Base-by-base conservation (phyloP, 2,888 invertebrate genomes). In the Ochropacha duplaris region DNA sequence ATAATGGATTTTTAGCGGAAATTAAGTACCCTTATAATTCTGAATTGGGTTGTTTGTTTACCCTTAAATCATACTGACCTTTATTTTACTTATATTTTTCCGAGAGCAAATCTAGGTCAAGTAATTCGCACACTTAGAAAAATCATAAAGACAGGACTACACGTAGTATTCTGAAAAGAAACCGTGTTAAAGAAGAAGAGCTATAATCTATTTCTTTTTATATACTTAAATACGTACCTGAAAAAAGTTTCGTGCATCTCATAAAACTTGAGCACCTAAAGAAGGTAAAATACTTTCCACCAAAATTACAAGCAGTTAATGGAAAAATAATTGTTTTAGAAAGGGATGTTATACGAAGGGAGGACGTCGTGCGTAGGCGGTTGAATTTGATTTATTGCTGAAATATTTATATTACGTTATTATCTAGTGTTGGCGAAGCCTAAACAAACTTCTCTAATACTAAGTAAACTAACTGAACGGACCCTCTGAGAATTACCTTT, bases 381-480 rank as follows among this genome's bases (percentile, higher is more conserved):
- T 54, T 56, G 57, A 75, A 77, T 76, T 82, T 78, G 79, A 84
- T 85, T 86, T 83, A 76, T 74, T 67, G 68, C 63, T 62, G 78
- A 69, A 81, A 86, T 88, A 87, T 87, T 88, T 87, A 83, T 87
- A 82, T 84, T 83, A 70, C 72, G 78, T 85, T 89, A 88, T 84
- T 82, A 84, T 84, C 82, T 80, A 84, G 83, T 86, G 87, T 83
- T 71, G 79, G 76, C 69, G 61, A 70, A 72, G 69, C 86, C 88
- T 88, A 86, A 88, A 76, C 83, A 87, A 89, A 88, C 88, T 76
- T 76, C 72, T 78, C 76, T 83, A 84, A 88, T 87, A 86, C 85
- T 86, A 83, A 86, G 83, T 77, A 86, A 88, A 89, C 87, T 79
- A 72, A 85, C 79, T 81, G 75, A 72, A 78, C 78, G 72, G 75